Evolutionary conservation across 2,888 invertebrate species (phyloP), one percentile per base, ranked within the genome.

Genomic region (Muschampia plurimacula): DNA sequence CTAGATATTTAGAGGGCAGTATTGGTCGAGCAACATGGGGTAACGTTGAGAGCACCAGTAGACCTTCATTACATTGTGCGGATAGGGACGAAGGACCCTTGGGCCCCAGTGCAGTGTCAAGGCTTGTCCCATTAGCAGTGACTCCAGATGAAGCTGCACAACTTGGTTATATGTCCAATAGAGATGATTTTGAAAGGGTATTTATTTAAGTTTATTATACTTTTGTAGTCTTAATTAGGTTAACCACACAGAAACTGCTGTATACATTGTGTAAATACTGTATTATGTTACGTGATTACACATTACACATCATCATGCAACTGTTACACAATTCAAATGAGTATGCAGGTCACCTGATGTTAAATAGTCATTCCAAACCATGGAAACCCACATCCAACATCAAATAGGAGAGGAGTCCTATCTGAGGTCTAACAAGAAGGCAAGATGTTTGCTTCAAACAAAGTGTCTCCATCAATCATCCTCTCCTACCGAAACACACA

Each of bases 181-280:
- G 99, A 85, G 99, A 99, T 95, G 99, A 99, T 86, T 99, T 98
- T 95, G 99, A 99, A 94, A 96, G 98, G 89, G 98, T 98, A 90
- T 84, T 85, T 82, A 72, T 59, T 72, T 64, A 59, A 72, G 46
- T 66, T 71, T n/a, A n/a, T n/a, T n/a, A n/a, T n/a, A n/a, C n/a
- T n/a, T n/a, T n/a, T 22, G 22, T 22, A 22, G 22, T 22, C 22
- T 22, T 22, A 39, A 68, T 39, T 57, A 8, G 55, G 10, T 44
- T 68, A 60, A 46, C 46, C 60, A 46, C 60, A 60, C 60, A 44
- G 22, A 57, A 67, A 10, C 36, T 59, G 28, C 22, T 59, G 28
- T 59, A 28, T 59, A 22, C 22, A 22, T 22, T 22, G 22, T 22
- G 22, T 22, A 22, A 22, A 22, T 22, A 22, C 22, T 22, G 22